A percentile compares a stretch with the other conserved stretches of the same genome.
These are phyloP conservation scores for Pachyuromys duprasi DNA, from an alignment of 2,797 vertebrate species.

Conservation along the genomic window DNA sequence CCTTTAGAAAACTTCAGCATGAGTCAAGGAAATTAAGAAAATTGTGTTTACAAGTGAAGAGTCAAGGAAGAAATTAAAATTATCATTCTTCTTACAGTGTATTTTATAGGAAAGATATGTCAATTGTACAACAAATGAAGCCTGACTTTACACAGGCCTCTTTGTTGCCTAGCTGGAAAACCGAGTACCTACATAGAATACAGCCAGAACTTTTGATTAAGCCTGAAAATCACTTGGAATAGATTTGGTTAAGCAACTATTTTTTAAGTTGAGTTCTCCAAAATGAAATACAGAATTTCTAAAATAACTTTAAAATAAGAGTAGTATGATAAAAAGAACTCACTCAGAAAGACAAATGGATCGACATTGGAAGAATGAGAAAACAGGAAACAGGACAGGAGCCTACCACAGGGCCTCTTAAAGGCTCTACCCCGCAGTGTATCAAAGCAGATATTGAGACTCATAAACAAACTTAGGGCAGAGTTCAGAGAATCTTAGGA, in stretches of 20 bases:
- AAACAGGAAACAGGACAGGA: no score
- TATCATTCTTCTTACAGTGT: background rate
- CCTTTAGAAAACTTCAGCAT: background rate
- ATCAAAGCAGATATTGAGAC: no score
- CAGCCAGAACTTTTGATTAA: background rate
- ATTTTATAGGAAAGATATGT: background rate
- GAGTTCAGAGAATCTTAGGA: no score
- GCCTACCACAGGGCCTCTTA: no score
- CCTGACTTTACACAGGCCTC: background rate
- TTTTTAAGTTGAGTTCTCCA: background rate
- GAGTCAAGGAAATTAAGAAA: conserved; percentile 38
- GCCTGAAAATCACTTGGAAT: background rate
- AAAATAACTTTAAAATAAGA: background rate
- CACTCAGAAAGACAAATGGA: no score
- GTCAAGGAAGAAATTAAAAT: conserved; percentile 43
- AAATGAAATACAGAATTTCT: background rate
- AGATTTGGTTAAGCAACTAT: background rate
- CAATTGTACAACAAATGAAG: background rate
- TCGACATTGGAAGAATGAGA: no score
- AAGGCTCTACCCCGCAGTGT: no score
- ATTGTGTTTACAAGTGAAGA: conserved; percentile 26
- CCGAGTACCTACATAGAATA: background rate
- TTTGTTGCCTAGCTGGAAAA: background rate
- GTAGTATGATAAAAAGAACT: background rate
- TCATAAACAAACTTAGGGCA: no score